Conservation (phyloP, 2,888 invertebrate genomes). For the Conistra vaccinii region DNA sequence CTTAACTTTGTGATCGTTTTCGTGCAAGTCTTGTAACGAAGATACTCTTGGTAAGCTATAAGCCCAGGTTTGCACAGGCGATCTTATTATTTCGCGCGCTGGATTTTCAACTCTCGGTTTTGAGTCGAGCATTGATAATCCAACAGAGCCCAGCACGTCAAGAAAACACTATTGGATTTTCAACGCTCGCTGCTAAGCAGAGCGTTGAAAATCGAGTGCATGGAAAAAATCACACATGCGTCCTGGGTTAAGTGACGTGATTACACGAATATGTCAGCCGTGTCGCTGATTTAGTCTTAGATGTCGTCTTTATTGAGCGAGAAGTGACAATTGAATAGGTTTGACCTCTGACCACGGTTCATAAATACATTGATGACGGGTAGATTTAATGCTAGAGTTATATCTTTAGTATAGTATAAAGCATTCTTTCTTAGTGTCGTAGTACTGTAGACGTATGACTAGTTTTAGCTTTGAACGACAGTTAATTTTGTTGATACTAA, state of each 20-base stretch:
- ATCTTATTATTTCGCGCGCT: background rate
- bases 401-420: background rate
- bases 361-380: slow-evolving; percentile 24
- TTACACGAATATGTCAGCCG: slow-evolving; percentile 32
- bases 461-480: background rate
- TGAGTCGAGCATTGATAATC: background rate
- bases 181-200: background rate
- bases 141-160: background rate
- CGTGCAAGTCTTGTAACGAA: background rate
- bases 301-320: slow-evolving; percentile 22
- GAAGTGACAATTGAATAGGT: slow-evolving; percentile 49
- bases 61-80: background rate
- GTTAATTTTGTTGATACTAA: background rate
- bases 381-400: background rate
- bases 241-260: background rate
- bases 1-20: background rate
- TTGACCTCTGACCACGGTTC: slow-evolving; percentile 36
- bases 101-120: background rate
- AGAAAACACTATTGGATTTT: background rate
- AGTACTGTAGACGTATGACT: background rate
- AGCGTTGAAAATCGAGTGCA: too few relatives aligned
- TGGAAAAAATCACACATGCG: too few relatives aligned
- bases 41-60: too few relatives aligned
- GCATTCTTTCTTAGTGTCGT: background rate
- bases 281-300: slow-evolving; percentile 22